Evolutionary conservation across 2,888 invertebrate species (phyloP).

Genomic region (Eupsilia transversa): DNA sequence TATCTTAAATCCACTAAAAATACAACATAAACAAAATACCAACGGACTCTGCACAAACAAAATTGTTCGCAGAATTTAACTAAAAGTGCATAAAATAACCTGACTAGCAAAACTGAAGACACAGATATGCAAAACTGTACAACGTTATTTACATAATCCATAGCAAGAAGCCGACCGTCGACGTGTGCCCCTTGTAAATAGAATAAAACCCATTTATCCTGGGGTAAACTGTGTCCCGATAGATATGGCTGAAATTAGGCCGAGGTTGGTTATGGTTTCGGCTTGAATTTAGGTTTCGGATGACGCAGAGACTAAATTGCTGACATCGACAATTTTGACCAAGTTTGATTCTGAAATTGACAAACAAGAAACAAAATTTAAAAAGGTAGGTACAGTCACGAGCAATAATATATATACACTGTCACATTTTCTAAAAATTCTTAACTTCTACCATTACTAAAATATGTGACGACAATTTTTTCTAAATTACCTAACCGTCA

Average conservation of each 20-base stretch:
- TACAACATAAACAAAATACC: slow-evolving; percentile 21
- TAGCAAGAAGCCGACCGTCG: slow-evolving; percentile 66
- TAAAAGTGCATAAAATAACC: slow-evolving; percentile 64
- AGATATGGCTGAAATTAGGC: slow-evolving; percentile 49
- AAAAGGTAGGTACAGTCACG: no score
- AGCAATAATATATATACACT: no score
- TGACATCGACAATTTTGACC: slow-evolving; percentile 1
- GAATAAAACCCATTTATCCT: slow-evolving; percentile 69
- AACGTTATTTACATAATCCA: slow-evolving; percentile 69
- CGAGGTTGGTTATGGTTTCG: slow-evolving; percentile 37
- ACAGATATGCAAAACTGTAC: slow-evolving; percentile 69
- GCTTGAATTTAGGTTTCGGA: slow-evolving; percentile 43
- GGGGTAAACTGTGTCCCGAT: slow-evolving; percentile 56
- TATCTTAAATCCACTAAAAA: neutral
- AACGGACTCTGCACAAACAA: slow-evolving; percentile 29
- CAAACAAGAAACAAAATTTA: no score
- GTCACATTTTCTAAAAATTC: no score
- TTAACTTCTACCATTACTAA: no score
- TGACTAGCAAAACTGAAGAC: slow-evolving; percentile 60
- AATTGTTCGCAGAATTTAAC: slow-evolving; percentile 48
- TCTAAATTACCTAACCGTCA: no score
- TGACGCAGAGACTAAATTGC: neutral
- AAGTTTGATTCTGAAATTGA: neutral
- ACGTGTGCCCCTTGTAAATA: slow-evolving; percentile 70
- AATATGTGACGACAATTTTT: no score